These are phyloP conservation scores for Heliconius congener DNA, from an alignment of 1,140 invertebrate species.

Conservation along the genomic window DNA sequence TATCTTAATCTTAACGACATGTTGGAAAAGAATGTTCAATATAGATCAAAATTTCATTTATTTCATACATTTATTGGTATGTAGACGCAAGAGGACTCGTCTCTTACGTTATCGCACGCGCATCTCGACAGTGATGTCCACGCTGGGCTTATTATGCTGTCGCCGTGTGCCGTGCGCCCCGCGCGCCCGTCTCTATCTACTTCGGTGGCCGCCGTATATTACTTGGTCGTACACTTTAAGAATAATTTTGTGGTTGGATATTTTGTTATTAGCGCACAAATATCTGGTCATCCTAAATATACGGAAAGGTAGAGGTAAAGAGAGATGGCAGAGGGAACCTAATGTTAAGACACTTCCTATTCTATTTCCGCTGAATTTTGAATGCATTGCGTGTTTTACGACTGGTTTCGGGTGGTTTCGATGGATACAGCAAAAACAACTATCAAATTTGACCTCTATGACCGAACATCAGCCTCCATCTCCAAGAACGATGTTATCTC, in stretches of 20 bases:
- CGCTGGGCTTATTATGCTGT: constrained; percentile 59
- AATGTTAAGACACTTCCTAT: no score
- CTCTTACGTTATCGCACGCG: constrained; percentile 60
- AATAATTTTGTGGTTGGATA: constrained; percentile 43
- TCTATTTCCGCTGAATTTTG: no score
- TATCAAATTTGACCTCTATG: constrained; percentile 7
- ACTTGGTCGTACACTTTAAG: constrained; percentile 44
- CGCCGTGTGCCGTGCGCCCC: constrained; percentile 53
- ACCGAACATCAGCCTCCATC: constrained; percentile 16
- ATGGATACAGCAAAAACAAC: neutral
- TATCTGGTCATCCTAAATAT: neutral
- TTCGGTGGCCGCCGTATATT: constrained; percentile 61
- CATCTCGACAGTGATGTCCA: constrained; percentile 54
- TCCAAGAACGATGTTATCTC: constrained; percentile 59
- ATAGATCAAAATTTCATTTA: neutral
- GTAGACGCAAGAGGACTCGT: neutral
- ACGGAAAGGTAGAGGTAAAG: no score
- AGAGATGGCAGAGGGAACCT: no score
- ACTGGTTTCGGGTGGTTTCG: neutral
- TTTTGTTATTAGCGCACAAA: neutral
- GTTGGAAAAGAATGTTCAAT: neutral
- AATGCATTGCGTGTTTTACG: no score
- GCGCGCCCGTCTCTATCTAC: constrained; percentile 55
- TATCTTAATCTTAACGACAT: neutral
- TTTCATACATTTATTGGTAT: neutral